Conservation (phyloP, 2,888 invertebrate genomes). For the Pheosia tremula region DNA sequence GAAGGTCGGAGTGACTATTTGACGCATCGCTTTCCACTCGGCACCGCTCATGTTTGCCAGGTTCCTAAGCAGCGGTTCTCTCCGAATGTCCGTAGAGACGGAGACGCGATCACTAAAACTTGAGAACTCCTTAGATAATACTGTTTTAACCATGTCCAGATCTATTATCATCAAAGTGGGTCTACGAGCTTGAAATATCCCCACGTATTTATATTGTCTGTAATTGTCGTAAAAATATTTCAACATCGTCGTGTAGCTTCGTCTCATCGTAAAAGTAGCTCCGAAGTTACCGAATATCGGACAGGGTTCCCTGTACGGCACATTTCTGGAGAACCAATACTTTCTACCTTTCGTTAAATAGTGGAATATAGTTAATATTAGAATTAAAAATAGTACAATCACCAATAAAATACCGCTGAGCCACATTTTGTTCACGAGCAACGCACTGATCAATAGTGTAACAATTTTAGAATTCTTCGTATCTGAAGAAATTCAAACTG, state of each 20-base stretch:
- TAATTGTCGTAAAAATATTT: constrained; percentile 68
- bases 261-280: constrained; percentile 68
- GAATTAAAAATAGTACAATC: constrained; percentile 52
- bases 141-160: constrained; percentile 66
- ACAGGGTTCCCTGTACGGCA: constrained; percentile 76
- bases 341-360: constrained; percentile 71
- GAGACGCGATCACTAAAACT: constrained; percentile 73
- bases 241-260: constrained; percentile 71
- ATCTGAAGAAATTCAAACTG: constrained; percentile 43
- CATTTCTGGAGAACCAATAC: constrained; percentile 71
- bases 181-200: constrained; percentile 76
- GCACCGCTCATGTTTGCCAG: constrained; percentile 77
- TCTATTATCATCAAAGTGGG: constrained; percentile 74
- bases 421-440: constrained; percentile 54
- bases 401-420: constrained; percentile 56
- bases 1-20: constrained; percentile 77
- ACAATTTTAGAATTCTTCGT: constrained; percentile 22
- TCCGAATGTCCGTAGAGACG: constrained; percentile 69
- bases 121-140: constrained; percentile 67
- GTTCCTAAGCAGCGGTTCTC: constrained; percentile 76
- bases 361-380: constrained; percentile 66
- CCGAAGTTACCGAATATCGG: constrained; percentile 81
- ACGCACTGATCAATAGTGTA: constrained; percentile 34
- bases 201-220: constrained; percentile 66
- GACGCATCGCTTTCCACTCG: constrained; percentile 78